A percentile compares a stretch with the other conserved stretches of the same genome.
Conservation (phyloP, 1,140 invertebrate genomes). For the Notospermus geniculatus region DNA sequence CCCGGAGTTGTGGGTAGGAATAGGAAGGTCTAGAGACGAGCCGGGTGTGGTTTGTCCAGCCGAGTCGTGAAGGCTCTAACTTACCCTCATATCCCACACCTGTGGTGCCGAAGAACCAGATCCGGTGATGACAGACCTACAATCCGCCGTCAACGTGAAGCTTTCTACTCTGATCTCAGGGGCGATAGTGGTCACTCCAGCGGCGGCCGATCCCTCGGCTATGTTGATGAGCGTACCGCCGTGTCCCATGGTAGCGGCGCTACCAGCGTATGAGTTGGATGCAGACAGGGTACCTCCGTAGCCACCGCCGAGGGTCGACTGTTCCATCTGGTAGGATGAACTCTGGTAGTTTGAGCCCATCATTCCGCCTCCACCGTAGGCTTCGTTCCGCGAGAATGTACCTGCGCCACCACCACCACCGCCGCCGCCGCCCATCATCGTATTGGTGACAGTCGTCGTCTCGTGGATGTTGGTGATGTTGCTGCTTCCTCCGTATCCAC, state of each 20-base stretch:
- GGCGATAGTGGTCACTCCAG: conserved; percentile 19
- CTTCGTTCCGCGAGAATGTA: background rate
- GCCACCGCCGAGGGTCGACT: background rate
- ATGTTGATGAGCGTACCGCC: background rate
- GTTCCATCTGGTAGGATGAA: background rate
- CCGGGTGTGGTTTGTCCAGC: no score
- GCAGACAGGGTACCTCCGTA: background rate
- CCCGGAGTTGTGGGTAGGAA: no score
- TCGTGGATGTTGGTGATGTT: conserved; percentile 12
- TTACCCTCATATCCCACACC: conserved; percentile 56
- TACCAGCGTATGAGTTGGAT: background rate
- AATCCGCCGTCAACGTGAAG: conserved; percentile 49
- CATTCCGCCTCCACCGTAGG: background rate
- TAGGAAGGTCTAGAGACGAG: no score
- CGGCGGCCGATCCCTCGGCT: background rate
- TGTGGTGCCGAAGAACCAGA: conserved; percentile 53
- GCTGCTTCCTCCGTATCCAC: conserved; percentile 16
- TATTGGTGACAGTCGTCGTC: background rate
- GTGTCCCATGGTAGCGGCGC: conserved; percentile 3
- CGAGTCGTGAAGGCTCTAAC: no score
- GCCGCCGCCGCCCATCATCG: conserved; percentile 20
- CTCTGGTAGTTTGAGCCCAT: background rate
- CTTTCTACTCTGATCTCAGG: conserved; percentile 54
- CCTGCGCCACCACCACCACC: conserved; percentile 13
- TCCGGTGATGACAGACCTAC: conserved; percentile 51